Base-by-base conservation (phyloP, 2,888 invertebrate species). In the Pammene fasciana region DNA sequence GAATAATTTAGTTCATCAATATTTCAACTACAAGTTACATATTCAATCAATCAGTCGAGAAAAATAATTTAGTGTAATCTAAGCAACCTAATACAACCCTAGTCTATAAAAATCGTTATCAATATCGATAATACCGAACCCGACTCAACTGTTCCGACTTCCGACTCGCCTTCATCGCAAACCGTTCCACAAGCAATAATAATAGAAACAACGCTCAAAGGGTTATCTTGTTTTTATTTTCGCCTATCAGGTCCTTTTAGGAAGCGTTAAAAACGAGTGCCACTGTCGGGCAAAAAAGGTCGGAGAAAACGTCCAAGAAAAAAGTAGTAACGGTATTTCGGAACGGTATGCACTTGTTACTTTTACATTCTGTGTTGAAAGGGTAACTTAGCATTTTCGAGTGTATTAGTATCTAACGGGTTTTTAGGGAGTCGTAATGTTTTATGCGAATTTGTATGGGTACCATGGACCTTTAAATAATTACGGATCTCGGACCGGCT, bases 121-220 rank as follows among this genome's bases (percentile, higher is more conserved):
- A 52, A 52, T 52, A 38, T 45, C 14, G 48, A 36, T 46, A 41
- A 55, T 26, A 38, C 61, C 14, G 68, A 64, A 68, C 68, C 64
- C 68, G 38, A 57, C 41, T 16, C 26, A 59, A 67, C 16, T 45
- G 16, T 56, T 56, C 18, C 14, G 13, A 62, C 36, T 36, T n/a
- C n/a, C n/a, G 7, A 52, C 62, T 41, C 26, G 26, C 34, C 48
- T 62, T 57, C 56, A 43, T 2, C 43, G 26, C 62, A 41, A 41
- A 48, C 36, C 50, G 14, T 43, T 34, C 52, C 60, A 41, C 57
- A 54, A 26, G 60, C 54, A 64, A 70, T 70, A 65, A 65, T 70
- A 70, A 65, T 70, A 60, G 56, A 60, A 70, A 70, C 70, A 66
- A 62, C n/a, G 45, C 48, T 46, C 89, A 90, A 89, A 70, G 65